Percentiles rank a stretch among this genome's conserved stretches.
phyloP scores from a whole-genome alignment of 2,797 vertebrate species.

The Eleutherodactylus coqui region DNA sequence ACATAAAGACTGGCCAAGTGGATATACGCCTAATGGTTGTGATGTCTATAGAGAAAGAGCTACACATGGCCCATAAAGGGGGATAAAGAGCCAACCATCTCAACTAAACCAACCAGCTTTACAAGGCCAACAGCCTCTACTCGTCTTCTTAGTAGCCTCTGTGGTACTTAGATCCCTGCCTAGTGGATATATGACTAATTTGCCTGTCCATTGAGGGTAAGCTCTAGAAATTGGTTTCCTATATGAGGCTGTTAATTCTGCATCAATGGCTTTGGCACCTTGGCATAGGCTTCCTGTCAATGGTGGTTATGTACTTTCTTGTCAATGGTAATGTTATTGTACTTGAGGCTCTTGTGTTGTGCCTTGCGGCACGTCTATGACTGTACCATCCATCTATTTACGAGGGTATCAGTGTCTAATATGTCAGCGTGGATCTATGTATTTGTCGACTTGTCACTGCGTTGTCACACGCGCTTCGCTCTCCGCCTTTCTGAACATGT shows the following conservation, averaged over 20 bases:
- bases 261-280: background rate
- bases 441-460: background rate
- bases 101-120: background rate
- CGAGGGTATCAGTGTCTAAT: background rate
- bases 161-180: background rate
- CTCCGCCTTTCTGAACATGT: constrained; percentile 17
- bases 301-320: no score
- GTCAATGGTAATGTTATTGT: constrained; percentile 7
- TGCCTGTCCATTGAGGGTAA: background rate
- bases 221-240: background rate
- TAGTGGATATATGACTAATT: background rate
- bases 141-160: background rate
- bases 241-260: background rate
- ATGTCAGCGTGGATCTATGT: background rate
- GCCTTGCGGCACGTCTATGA: background rate
- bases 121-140: no score
- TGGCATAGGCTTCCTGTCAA: background rate
- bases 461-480: background rate
- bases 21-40: background rate
- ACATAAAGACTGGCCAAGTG: no score
- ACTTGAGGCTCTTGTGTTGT: constrained; percentile 2
- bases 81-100: background rate
- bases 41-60: background rate
- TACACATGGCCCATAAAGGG: background rate
- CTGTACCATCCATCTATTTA: background rate